phyloP scores from a whole-genome alignment of 2,113 vertebrate genomes.

The Pavo muticus region DNA sequence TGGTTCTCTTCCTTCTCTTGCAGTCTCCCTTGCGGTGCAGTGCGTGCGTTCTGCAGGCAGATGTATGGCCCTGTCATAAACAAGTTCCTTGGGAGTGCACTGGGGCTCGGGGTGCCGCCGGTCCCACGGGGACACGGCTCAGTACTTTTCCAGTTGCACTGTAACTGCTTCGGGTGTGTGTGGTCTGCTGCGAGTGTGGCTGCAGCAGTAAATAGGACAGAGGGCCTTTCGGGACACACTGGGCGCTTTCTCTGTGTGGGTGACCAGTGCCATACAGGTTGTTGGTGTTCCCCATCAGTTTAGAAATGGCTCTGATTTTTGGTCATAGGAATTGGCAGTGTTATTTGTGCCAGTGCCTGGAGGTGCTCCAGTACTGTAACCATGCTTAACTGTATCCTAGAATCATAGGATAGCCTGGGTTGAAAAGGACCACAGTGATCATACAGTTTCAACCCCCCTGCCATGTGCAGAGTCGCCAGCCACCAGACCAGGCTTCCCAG shows the following conservation, averaged over 20 bases:
- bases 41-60: not conserved
- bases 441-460: too few relatives aligned
- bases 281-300: not conserved
- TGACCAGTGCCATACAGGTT: not conserved
- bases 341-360: not conserved
- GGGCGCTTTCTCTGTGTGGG: not conserved
- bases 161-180: not conserved
- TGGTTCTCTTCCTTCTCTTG: not conserved
- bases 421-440: too few relatives aligned
- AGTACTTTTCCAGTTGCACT: not conserved
- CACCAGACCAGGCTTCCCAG: too few relatives aligned
- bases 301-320: not conserved
- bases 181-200: fast-evolving
- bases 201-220: not conserved
- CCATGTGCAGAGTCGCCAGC: too few relatives aligned
- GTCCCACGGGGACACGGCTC: not conserved
- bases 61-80: fast-evolving
- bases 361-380: not conserved
- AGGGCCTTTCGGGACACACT: conserved; percentile 25
- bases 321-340: not conserved
- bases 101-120: not conserved
- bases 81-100: not conserved
- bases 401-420: too few relatives aligned
- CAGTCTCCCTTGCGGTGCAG: not conserved
- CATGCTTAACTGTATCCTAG: not conserved